Percentiles rank a stretch among this genome's conserved stretches.
Conservation (phyloP, 2,888 invertebrate species). For the Drosophila mercatorum region DNA sequence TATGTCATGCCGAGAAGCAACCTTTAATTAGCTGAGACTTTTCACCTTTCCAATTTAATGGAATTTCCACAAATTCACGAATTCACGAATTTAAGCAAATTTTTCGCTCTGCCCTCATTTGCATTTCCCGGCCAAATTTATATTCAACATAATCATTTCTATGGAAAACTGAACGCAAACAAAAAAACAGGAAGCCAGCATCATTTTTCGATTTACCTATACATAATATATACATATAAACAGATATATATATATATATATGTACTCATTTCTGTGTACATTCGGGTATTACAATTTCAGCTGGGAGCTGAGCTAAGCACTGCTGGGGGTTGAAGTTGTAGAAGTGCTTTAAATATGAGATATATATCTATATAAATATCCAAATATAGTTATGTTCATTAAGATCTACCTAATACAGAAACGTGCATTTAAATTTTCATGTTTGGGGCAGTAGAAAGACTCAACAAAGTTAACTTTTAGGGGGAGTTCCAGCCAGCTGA, state of each 20-base stretch:
- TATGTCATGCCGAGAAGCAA: not conserved
- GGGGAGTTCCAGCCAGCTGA: too few relatives aligned
- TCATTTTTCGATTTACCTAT: not conserved
- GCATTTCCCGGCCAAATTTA: conserved; percentile 4
- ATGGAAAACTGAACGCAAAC: conserved; percentile 7
- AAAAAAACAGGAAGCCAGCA: conserved; percentile 6
- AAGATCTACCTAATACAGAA: too few relatives aligned
- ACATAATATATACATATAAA: too few relatives aligned
- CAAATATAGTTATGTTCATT: too few relatives aligned
- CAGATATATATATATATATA: too few relatives aligned
- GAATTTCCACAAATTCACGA: not conserved
- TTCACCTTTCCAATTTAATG: not conserved
- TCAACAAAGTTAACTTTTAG: too few relatives aligned
- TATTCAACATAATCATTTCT: conserved; percentile 4
- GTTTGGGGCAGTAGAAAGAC: too few relatives aligned
- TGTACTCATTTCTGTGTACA: not conserved
- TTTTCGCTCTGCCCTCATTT: not conserved
- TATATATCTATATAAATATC: too few relatives aligned
- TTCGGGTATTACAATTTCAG: not conserved
- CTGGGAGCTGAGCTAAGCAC: too few relatives aligned
- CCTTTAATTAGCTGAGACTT: not conserved
- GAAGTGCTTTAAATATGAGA: not conserved
- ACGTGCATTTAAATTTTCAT: too few relatives aligned
- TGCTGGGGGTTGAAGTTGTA: not conserved
- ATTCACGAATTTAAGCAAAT: conserved; percentile 3